Conservation (phyloP, 2,113 vertebrate species). For the Peromyscus maniculatus region DNA sequence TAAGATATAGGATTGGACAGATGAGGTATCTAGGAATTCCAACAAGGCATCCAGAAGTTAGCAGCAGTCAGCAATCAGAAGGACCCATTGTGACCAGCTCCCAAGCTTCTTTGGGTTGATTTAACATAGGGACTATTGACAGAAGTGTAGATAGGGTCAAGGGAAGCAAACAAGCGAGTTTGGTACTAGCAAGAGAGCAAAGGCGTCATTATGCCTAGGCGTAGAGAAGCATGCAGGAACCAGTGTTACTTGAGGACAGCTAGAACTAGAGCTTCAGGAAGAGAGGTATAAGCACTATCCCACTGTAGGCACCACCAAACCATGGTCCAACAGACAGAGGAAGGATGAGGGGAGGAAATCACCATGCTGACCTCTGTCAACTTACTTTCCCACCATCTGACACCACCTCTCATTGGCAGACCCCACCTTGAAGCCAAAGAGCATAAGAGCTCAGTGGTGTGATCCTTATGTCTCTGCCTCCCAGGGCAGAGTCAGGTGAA, state of each 20-base stretch:
- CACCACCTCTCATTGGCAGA: neutral
- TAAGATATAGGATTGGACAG: neutral
- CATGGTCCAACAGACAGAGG: neutral
- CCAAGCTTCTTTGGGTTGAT: neutral
- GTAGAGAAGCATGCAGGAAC: neutral
- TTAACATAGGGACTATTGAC: neutral
- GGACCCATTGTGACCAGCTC: neutral
- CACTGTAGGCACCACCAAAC: neutral
- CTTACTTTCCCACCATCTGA: neutral
- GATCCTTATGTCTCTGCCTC: neutral
- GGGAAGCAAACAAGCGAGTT: neutral
- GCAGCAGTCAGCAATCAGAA: neutral
- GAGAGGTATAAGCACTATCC: neutral
- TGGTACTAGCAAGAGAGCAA: neutral
- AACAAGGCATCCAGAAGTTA: slow-evolving; percentile 3
- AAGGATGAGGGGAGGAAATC: neutral
- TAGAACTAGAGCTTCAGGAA: neutral
- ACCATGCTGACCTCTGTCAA: neutral
- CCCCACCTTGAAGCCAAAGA: neutral
- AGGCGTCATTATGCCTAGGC: neutral
- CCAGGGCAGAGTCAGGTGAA: neutral
- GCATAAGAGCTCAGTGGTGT: neutral
- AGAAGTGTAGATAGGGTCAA: neutral
- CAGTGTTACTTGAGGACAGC: neutral
- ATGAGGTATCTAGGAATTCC: neutral